Percentiles rank a stretch among this genome's conserved stretches.
Evolutionary conservation across 2,113 vertebrate species (phyloP).

Genomic region (Acrocephalus kingi): DNA sequence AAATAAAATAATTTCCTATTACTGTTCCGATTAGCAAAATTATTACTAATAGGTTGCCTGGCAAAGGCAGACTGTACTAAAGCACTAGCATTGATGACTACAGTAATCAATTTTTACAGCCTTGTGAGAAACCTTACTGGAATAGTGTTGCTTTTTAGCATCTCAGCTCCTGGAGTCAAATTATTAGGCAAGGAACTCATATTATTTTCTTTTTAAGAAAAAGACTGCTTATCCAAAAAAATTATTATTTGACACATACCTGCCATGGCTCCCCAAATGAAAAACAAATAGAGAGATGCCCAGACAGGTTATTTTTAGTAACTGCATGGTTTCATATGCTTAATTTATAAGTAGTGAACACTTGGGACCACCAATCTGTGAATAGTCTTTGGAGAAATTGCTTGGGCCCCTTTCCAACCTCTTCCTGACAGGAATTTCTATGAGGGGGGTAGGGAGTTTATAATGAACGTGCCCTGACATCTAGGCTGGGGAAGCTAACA

Average conservation of each 20-base stretch:
- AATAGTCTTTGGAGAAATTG: constrained; percentile 1
- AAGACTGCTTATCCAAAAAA: background rate
- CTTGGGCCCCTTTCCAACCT: constrained; percentile 1
- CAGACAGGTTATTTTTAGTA: constrained; percentile 24
- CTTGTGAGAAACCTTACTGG: background rate
- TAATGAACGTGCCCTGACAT: background rate
- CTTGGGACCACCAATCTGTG: constrained; percentile 17
- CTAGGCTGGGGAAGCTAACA: background rate
- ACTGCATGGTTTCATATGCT: background rate
- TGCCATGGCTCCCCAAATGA: background rate
- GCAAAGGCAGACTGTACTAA: background rate
- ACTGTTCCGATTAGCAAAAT: background rate
- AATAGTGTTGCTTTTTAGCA: background rate
- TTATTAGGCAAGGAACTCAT: background rate
- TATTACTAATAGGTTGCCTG: background rate
- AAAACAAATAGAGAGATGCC: background rate
- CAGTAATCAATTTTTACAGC: background rate
- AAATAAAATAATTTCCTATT: background rate
- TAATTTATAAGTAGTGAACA: constrained; percentile 20
- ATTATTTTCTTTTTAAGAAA: background rate
- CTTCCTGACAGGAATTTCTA: constrained; percentile 36
- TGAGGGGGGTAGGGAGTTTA: background rate
- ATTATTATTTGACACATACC: background rate
- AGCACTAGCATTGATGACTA: background rate
- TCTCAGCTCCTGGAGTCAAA: background rate